Percentiles rank a stretch among this genome's conserved stretches.
phyloP scores from a whole-genome alignment of 1,140 invertebrate species.

The Lordiphosa stackelbergi region DNA sequence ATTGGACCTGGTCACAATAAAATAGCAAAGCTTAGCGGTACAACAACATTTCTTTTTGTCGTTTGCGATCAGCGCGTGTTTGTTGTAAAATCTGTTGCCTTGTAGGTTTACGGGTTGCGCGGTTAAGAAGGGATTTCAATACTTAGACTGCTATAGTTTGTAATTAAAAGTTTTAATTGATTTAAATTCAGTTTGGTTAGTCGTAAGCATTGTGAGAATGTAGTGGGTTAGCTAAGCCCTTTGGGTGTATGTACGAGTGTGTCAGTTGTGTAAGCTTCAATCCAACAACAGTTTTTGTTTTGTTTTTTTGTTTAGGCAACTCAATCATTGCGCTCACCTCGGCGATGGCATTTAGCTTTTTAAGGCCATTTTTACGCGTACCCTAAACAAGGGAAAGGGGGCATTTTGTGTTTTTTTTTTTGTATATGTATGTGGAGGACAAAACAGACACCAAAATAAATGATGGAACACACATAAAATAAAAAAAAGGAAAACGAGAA shows the following conservation, averaged over 20 bases:
- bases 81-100: no score
- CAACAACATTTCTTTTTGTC: no score
- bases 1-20: no score
- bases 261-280: conserved; percentile 29
- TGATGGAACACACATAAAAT: conserved; percentile 50
- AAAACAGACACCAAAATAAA: conserved; percentile 60
- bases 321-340: conserved; percentile 63
- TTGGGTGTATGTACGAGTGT: conserved; percentile 7
- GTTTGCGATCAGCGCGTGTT: no score
- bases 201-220: conserved; percentile 12
- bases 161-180: no score
- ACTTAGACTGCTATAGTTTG: no score
- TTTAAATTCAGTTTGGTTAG: conserved; percentile 4
- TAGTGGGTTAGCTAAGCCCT: background rate
- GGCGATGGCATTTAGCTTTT: conserved; percentile 68
- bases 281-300: background rate
- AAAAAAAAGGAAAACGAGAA: conserved; percentile 31
- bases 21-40: no score
- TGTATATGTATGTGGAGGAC: conserved; percentile 31
- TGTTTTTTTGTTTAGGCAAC: conserved; percentile 13
- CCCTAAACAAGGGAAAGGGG: conserved; percentile 50
- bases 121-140: no score
- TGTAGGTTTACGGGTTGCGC: no score
- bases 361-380: conserved; percentile 65
- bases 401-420: conserved; percentile 20